Evolutionary conservation across 35 echinoderm and acorn worm genomes (phyloP).

Genomic region (Heliocidaris erythrogramma): DNA sequence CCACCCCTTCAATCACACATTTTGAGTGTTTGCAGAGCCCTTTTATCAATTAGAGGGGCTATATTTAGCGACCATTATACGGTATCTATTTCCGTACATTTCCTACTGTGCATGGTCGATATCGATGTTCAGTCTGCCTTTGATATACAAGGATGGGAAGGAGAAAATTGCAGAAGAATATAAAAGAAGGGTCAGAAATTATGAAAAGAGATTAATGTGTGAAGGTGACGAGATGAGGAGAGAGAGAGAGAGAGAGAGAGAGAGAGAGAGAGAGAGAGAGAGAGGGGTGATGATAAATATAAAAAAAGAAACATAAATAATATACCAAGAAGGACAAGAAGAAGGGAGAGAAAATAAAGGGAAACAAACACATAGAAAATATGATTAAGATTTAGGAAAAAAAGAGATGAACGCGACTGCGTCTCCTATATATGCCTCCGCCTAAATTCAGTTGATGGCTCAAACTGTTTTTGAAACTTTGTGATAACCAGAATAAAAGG

Average conservation of each 20-base stretch:
- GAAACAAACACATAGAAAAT: neutral
- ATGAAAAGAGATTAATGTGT: neutral
- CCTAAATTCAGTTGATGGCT: too few species aligned
- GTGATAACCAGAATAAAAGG: too few species aligned
- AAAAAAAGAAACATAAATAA: too few species aligned
- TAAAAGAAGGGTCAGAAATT: neutral
- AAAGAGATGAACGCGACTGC: too few species aligned
- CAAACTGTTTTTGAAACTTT: too few species aligned
- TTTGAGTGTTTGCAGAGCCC: constrained; percentile 1
- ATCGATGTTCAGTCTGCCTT: neutral
- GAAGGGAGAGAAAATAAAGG: neutral
- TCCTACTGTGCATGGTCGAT: neutral
- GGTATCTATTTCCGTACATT: neutral
- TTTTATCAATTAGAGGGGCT: constrained; percentile 17
- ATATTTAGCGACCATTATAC: constrained; percentile 5
- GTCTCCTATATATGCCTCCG: too few species aligned
- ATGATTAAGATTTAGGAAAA: too few species aligned
- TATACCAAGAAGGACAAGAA: neutral
- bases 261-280: neutral
- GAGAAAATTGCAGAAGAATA: neutral
- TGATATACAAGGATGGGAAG: neutral
- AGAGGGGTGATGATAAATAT: neutral
- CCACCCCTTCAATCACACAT: constrained; percentile 15
- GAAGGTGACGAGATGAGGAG: neutral
- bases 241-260: too few species aligned